Conservation (phyloP, 2,888 invertebrate genomes). For the Drosophila prolongata region DNA sequence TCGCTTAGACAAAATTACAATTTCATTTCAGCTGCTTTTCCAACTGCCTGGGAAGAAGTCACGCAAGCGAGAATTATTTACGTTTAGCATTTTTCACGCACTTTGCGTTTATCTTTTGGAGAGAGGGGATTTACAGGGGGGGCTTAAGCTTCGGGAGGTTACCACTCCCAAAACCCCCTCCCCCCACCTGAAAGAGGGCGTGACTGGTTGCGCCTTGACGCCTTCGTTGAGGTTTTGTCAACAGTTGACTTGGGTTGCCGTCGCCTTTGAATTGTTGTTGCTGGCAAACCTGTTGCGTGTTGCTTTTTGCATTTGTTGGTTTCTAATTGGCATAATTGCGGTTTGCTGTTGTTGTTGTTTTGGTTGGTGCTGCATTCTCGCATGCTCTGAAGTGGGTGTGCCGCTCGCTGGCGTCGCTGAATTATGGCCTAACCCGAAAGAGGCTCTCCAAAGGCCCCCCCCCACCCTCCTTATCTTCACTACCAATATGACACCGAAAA, state of each 20-base stretch:
- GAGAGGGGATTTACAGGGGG: background rate
- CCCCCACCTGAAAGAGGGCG: constrained; percentile 7
- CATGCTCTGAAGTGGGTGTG: constrained; percentile 67
- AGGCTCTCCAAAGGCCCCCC: constrained; percentile 15
- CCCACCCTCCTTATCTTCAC: constrained; percentile 16
- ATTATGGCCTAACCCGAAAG: constrained; percentile 57
- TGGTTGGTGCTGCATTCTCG: constrained; percentile 63
- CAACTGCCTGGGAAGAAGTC: constrained; percentile 42
- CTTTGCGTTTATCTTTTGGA: constrained; percentile 34
- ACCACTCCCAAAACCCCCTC: constrained; percentile 10
- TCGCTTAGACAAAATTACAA: constrained; percentile 11
- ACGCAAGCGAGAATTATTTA: constrained; percentile 53
- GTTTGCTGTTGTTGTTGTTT: constrained; percentile 21
- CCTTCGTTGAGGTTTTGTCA: constrained; percentile 68
- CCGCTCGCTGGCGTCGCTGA: constrained; percentile 56
- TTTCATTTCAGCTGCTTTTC: constrained; percentile 14
- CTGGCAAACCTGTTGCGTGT: constrained; percentile 67
- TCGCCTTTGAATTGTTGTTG: constrained; percentile 23
- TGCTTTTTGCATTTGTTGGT: constrained; percentile 63
- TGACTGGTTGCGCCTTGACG: constrained; percentile 63
- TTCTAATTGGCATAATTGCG: constrained; percentile 79
- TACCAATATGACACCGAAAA: constrained; percentile 6
- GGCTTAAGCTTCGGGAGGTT: background rate
- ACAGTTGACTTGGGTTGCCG: constrained; percentile 38
- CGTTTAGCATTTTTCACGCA: constrained; percentile 66